These are phyloP conservation scores for Podargus strigoides DNA, from an alignment of 2,797 vertebrate genomes.

Conservation along the genomic window DNA sequence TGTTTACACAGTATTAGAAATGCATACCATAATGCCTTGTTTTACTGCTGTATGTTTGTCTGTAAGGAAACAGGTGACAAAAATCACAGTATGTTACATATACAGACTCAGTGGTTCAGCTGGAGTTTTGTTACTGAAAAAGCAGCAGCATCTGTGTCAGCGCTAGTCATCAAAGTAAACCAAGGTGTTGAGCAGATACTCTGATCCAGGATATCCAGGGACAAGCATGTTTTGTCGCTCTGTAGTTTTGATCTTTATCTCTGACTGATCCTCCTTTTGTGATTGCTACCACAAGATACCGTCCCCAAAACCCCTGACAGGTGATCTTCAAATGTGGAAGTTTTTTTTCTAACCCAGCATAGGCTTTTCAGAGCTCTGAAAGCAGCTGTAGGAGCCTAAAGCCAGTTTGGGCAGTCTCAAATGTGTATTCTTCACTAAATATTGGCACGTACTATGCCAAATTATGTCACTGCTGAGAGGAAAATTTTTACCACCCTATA, in stretches of 20 bases:
- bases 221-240: slow-evolving; percentile 34
- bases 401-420: slow-evolving; percentile 38
- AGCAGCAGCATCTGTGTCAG: slow-evolving; percentile 41
- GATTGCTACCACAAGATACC: slow-evolving; percentile 33
- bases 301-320: slow-evolving; percentile 35
- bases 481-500: background rate
- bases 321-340: slow-evolving; percentile 47
- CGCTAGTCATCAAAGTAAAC: slow-evolving; percentile 49
- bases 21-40: background rate
- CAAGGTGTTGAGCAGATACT: slow-evolving; percentile 54
- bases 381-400: slow-evolving; percentile 24
- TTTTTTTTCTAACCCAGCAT: background rate
- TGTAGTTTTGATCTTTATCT: slow-evolving; percentile 63
- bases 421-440: slow-evolving; percentile 42
- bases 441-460: background rate
- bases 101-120: background rate
- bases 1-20: background rate
- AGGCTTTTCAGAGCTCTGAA: slow-evolving; percentile 37
- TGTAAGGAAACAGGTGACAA: background rate
- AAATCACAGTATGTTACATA: background rate
- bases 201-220: slow-evolving; percentile 50
- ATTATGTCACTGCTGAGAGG: background rate
- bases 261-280: slow-evolving; percentile 54
- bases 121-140: slow-evolving; percentile 34
- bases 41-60: background rate